A percentile compares a stretch with the other conserved stretches of the same genome.
phyloP scores from a whole-genome alignment of 2,888 invertebrate genomes.

The Apomyelois bistriatella region DNA sequence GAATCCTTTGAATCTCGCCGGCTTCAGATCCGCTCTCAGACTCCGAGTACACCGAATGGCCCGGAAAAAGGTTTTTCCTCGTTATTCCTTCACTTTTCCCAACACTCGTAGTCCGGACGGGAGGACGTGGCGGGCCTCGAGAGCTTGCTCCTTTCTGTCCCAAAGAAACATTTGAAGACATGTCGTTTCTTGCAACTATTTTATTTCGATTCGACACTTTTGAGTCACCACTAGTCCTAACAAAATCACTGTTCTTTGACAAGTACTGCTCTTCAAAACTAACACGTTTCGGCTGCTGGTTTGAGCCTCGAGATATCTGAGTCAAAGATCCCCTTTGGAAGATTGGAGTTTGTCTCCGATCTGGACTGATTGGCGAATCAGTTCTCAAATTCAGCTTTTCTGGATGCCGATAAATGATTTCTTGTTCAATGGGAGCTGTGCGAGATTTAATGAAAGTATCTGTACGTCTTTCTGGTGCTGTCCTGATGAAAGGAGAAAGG shows the following conservation, averaged over 20 bases:
- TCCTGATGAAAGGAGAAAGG: constrained; percentile 48
- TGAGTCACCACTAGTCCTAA: constrained; percentile 23
- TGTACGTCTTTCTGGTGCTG: constrained; percentile 56
- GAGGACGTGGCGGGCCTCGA: constrained; percentile 53
- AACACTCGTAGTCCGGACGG: constrained; percentile 60
- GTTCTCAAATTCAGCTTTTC: constrained; percentile 38
- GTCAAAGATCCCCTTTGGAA: constrained; percentile 41
- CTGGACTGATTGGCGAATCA: constrained; percentile 26
- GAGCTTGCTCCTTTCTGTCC: constrained; percentile 23
- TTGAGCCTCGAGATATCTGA: constrained; percentile 26
- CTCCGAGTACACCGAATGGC: constrained; percentile 68
- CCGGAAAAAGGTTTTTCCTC: constrained; percentile 36
- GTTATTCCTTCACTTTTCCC: constrained; percentile 33
- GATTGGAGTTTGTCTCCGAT: constrained; percentile 31
- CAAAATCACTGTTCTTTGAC: constrained; percentile 21
- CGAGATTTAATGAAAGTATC: constrained; percentile 52
- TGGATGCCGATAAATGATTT: constrained; percentile 52
- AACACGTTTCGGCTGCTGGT: constrained; percentile 46
- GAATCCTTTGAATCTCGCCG: constrained; percentile 84
- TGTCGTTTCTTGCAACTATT: constrained; percentile 27
- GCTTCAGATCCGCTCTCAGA: constrained; percentile 87
- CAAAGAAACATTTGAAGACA: constrained; percentile 18
- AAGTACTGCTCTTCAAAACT: constrained; percentile 49
- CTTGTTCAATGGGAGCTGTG: constrained; percentile 33
- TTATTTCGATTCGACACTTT: constrained; percentile 28